Percentiles rank a stretch among this genome's conserved stretches.
phyloP scores from a whole-genome alignment of 2,888 invertebrate genomes.

The Nemotelus nigrinus region DNA sequence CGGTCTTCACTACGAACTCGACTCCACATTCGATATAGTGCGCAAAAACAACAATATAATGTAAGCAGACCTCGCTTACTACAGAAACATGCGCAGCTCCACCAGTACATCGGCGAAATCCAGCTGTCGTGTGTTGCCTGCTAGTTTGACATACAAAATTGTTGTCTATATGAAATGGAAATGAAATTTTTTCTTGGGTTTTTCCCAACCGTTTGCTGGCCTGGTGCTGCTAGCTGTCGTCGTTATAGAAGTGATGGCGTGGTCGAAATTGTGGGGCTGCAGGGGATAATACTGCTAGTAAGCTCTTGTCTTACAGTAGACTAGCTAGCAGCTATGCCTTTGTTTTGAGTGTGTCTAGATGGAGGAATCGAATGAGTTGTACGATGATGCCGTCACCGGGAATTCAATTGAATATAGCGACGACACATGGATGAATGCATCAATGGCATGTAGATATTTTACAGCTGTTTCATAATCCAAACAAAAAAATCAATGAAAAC shows the following conservation, averaged over 20 bases:
- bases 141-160: conserved; percentile 10
- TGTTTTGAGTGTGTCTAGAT: not conserved
- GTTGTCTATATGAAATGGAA: conserved; percentile 36
- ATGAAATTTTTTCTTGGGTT: conserved; percentile 38
- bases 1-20: too few relatives aligned
- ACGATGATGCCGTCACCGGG: conserved; percentile 41
- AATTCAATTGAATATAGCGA: conserved; percentile 23
- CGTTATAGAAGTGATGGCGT: too few relatives aligned
- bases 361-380: not conserved
- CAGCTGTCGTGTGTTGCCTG: too few relatives aligned
- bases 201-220: conserved; percentile 28
- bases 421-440: not conserved
- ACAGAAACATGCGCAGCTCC: conserved; percentile 15
- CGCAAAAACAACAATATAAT: conserved; percentile 7
- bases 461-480: not conserved
- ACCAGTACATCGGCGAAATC: not conserved
- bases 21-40: not conserved
- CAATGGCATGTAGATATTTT: conserved; percentile 21
- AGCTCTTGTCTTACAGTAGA: not conserved
- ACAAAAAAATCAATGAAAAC: too few relatives aligned
- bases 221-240: not conserved
- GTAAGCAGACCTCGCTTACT: not conserved
- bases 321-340: too few relatives aligned
- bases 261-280: not conserved
- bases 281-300: not conserved